Evolutionary conservation across 2,888 invertebrate species (phyloP), one percentile per base, ranked within the genome.

Genomic region (Dryobotodes eremita): DNA sequence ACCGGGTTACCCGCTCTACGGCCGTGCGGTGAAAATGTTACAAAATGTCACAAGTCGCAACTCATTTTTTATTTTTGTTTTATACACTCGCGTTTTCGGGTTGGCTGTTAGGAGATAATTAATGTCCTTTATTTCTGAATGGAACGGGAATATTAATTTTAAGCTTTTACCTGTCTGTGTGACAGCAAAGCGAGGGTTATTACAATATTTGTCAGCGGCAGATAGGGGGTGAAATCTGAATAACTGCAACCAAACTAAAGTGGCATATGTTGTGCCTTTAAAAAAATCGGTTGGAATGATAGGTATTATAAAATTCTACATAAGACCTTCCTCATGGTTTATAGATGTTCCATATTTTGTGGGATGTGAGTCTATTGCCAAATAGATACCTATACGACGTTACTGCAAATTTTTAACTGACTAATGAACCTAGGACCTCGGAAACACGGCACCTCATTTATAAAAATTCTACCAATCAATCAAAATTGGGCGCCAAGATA

Each of bases 41-140:
- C 64, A 23, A 57, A 69, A 71, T 73, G 59, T 36, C 10, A 61
- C 69, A 73, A 68, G 70, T 82, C 59, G 46, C 46, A 59, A 61
- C 31, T 57, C 53, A 73, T 85, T 85, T 81, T 71, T 81, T 71
- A 82, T 61, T 75, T 75, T 75, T 71, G 61, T 74, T 76, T 59
- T 42, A 26, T 15, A 17, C 36, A 59, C 31, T 62, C 64, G 26
- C 17, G n/a, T 78, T 81, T 78, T 68, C 11, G 61, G 23, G 71
- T 68, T 46, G 23, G 11, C 20, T 61, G 50, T 42, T 46, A n/a
- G 55, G 72, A 26, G 26, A 36, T 64, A 53, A 68, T 82, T 80
- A 50, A 69, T 57, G 20, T 17, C 50, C 5, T 53, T 20, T 48
- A 42, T 55, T 62, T 73, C 62, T 48, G 46, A 8, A 42, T 59